These are phyloP conservation scores for Drosophila varians DNA, from an alignment of 1,140 invertebrate genomes.

Conservation along the genomic window DNA sequence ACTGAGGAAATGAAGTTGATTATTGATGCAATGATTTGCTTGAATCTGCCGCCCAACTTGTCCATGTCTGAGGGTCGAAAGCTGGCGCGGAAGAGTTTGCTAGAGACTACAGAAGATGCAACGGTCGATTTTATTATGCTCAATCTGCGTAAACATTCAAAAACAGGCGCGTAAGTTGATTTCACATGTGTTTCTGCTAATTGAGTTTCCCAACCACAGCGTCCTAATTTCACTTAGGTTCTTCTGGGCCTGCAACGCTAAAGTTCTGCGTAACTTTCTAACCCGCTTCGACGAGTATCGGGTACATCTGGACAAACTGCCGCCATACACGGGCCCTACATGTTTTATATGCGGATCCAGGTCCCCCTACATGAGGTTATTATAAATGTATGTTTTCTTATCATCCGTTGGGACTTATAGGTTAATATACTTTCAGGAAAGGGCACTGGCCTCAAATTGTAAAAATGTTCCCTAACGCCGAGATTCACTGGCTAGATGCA, in stretches of 20 bases:
- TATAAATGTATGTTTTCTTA: too few relatives aligned
- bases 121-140: constrained; percentile 85
- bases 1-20: constrained; percentile 87
- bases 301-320: constrained; percentile 73
- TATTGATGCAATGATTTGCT: constrained; percentile 87
- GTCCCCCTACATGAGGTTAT: constrained; percentile 92
- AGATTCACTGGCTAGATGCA: constrained; percentile 89
- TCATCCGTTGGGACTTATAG: too few relatives aligned
- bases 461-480: constrained; percentile 90
- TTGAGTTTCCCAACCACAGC: too few relatives aligned
- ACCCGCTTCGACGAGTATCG: constrained; percentile 88
- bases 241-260: constrained; percentile 85
- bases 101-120: constrained; percentile 75
- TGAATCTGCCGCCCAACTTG: constrained; percentile 85
- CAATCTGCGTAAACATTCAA: constrained; percentile 76
- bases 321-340: constrained; percentile 88
- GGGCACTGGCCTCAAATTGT: constrained; percentile 88
- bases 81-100: constrained; percentile 85
- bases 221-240: too few relatives aligned
- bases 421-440: too few relatives aligned
- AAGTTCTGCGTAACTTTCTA: constrained; percentile 88
- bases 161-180: too few relatives aligned
- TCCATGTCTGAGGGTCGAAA: constrained; percentile 88
- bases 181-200: too few relatives aligned
- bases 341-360: constrained; percentile 92